Base-by-base conservation (phyloP, 2,113 vertebrate genomes). In the Tringa solitaria region DNA sequence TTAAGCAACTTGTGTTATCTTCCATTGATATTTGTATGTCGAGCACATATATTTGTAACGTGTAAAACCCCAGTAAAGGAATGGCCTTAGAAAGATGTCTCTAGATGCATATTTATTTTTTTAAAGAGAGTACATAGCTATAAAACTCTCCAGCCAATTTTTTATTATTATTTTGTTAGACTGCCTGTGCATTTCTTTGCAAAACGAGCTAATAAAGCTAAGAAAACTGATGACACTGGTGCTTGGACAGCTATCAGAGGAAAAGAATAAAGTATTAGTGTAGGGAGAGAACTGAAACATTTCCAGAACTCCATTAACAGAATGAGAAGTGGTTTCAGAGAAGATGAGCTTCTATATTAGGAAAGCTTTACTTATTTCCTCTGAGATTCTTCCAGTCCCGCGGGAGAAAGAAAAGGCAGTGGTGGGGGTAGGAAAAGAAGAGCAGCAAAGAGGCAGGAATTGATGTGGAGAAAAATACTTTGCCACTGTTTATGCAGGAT, bases 241-340 rank as follows among this genome's bases (percentile, higher is more conserved):
- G 84, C 93, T 95, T 95, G 93, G 95, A 96, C 90, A 96, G 87
- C 87, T 95, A 96, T 96, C 93, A 96, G 94, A 96, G 94, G 75
- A 90, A 95, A 84, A 96, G 56, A 95, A 96, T 87, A 91, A 96
- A 94, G 67, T 97, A 95, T 86, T 93, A 92, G 96, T 93, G 92
- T 87, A 90, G 90, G 45, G 95, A 96, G 77, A 97, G 90, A 96
- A 91, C 95, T 96, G 97, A 97, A 97, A 96, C 94, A 82, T 90
- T 97, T 97, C 97, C 97, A 97, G 92, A 94, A 90, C 96, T 95
- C 95, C 97, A 97, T 97, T 97, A 97, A 94, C 95, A 95, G 89
- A 93, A 97, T 86, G 92, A 91, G 82, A 94, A 97, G 89, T 92
- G 95, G 91, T 95, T 97, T 97, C 89, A 97, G 90, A 95, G 96